Evolutionary conservation across 2,888 invertebrate genomes (phyloP).

Genomic region (Lomographa bimaculata): DNA sequence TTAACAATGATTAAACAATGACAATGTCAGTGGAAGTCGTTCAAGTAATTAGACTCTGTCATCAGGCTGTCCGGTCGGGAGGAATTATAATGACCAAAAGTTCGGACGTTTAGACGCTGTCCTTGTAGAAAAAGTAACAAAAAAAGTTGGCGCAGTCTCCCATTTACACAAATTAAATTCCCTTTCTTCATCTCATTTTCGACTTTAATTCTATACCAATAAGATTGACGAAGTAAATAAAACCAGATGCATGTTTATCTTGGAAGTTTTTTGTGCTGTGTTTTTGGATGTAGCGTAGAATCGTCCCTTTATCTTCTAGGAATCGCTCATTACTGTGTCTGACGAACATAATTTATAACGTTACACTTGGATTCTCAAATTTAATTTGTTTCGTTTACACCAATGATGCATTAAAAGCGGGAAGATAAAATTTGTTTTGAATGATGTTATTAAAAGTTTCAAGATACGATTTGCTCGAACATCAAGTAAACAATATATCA

Average conservation of each 20-base stretch:
- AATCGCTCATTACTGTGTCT: slow-evolving; percentile 56
- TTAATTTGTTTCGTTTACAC: slow-evolving; percentile 40
- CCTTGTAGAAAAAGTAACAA: slow-evolving; percentile 45
- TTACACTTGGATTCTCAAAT: slow-evolving; percentile 22
- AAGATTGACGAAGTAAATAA: slow-evolving; percentile 2
- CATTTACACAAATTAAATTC: slow-evolving; percentile 20
- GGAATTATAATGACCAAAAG: slow-evolving; percentile 27
- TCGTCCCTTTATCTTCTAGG: slow-evolving; percentile 56
- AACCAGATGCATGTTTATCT: slow-evolving; percentile 18
- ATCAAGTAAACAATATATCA: too few relatives aligned
- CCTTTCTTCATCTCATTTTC: slow-evolving; percentile 11
- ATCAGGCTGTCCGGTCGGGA: slow-evolving; percentile 19
- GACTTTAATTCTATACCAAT: slow-evolving; percentile 16
- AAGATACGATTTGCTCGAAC: too few relatives aligned
- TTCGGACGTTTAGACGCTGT: slow-evolving; percentile 36
- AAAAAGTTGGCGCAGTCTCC: slow-evolving; percentile 47
- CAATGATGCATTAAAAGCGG: too few relatives aligned
- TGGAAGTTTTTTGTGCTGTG: slow-evolving; percentile 37
- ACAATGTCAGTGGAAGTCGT: slow-evolving; percentile 20
- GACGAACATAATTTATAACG: slow-evolving; percentile 15
- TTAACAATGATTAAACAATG: slow-evolving; percentile 24
- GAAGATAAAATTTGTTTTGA: too few relatives aligned
- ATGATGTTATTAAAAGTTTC: too few relatives aligned
- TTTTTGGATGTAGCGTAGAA: slow-evolving; percentile 48
- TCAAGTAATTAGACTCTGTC: slow-evolving; percentile 30